phyloP scores from a whole-genome alignment of 2,888 invertebrate species.

The Galerucella nymphaeae region DNA sequence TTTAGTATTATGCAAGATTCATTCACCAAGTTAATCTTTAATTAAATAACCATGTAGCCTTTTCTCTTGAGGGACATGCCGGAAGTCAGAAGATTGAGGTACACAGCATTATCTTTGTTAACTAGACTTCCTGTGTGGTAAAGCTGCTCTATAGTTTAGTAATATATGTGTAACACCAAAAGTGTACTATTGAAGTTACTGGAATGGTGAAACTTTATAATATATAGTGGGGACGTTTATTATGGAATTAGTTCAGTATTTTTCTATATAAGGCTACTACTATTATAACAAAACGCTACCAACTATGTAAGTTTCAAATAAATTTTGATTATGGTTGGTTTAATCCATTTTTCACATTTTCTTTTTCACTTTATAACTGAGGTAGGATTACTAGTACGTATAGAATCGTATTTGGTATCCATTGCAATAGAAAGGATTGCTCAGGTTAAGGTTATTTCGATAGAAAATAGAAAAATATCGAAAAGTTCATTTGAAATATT shows the following conservation, averaged over 20 bases:
- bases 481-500: too few relatives aligned
- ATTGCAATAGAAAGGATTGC: too few relatives aligned
- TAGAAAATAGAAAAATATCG: too few relatives aligned
- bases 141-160: conserved; percentile 20
- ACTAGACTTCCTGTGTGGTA: conserved; percentile 24
- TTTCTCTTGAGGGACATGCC: conserved; percentile 30
- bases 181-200: neutral
- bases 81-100: conserved; percentile 32
- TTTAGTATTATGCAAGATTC: conserved; percentile 26
- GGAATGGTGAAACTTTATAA: conserved; percentile 1
- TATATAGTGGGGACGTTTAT: neutral
- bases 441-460: too few relatives aligned
- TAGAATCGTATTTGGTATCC: too few relatives aligned
- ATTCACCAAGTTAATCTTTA: conserved; percentile 33
- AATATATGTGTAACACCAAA: conserved; percentile 5
- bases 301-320: too few relatives aligned
- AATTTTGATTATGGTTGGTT: too few relatives aligned
- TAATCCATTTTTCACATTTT: too few relatives aligned
- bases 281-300: neutral
- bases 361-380: too few relatives aligned
- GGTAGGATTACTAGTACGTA: too few relatives aligned
- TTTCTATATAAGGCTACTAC: neutral
- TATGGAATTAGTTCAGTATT: too few relatives aligned
- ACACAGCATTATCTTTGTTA: conserved; percentile 22
- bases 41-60: conserved; percentile 25